Evolutionary conservation across 1,140 invertebrate genomes (phyloP).

Genomic region (Drosophila jambulina): DNA sequence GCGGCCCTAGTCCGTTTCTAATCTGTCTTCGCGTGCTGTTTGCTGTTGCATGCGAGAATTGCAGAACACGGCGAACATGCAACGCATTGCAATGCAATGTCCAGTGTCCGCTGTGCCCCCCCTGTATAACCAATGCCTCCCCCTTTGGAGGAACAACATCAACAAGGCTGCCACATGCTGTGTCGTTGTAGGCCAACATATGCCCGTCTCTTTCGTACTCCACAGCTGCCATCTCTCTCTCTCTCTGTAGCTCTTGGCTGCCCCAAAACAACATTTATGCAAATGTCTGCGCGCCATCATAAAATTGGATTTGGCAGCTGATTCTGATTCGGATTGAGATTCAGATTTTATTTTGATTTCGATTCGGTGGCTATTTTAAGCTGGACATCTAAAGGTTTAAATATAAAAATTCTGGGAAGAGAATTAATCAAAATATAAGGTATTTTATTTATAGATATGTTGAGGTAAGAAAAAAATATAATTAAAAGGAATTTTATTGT

Average conservation of each 20-base stretch:
- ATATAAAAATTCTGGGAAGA: background rate
- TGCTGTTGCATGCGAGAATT: conserved; percentile 74
- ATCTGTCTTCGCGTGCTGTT: conserved; percentile 82
- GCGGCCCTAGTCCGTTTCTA: conserved; percentile 63
- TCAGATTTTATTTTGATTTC: conserved; percentile 24
- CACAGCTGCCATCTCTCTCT: conserved; percentile 24
- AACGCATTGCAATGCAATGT: conserved; percentile 66
- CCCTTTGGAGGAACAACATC: conserved; percentile 53
- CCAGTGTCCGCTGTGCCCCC: conserved; percentile 22
- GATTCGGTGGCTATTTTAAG: conserved; percentile 66
- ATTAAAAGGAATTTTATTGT: no score
- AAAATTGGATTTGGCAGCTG: conserved; percentile 82
- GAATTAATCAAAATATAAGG: background rate
- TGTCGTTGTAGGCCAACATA: conserved; percentile 35
- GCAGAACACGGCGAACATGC: conserved; percentile 76
- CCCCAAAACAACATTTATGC: conserved; percentile 65
- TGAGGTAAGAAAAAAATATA: background rate
- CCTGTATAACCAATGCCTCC: conserved; percentile 2
- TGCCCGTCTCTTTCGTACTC: conserved; percentile 36
- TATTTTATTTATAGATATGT: no score
- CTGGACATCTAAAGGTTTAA: conserved; percentile 1
- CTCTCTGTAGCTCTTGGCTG: background rate
- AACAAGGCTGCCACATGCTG: conserved; percentile 77
- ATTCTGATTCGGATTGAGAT: conserved; percentile 43
- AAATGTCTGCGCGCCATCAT: conserved; percentile 74